Conservation (phyloP, 1,140 invertebrate species). For the Zaprionus taronus region DNA sequence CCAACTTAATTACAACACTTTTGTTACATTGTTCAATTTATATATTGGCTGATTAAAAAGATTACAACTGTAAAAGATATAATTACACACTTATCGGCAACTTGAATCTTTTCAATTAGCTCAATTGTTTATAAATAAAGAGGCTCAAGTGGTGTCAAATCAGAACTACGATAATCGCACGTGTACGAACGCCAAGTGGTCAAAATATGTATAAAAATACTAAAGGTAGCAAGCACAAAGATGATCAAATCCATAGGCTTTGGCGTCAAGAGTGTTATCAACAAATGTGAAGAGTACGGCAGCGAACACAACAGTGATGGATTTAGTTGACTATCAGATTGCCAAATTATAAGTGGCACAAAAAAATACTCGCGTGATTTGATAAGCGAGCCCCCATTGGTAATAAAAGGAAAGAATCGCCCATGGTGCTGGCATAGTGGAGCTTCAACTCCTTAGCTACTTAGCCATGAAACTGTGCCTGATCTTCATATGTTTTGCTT, state of each 20-base stretch:
- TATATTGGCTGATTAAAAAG: not conserved
- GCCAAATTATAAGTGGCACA: slow-evolving; percentile 59
- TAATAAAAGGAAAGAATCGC: slow-evolving; percentile 53
- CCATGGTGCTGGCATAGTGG: slow-evolving; percentile 32
- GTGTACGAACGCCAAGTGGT: not conserved
- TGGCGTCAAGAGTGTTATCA: slow-evolving; percentile 29
- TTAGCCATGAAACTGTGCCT: slow-evolving; percentile 70
- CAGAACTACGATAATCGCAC: slow-evolving; percentile 15
- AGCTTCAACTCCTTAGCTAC: slow-evolving; percentile 39
- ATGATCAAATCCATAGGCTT: slow-evolving; percentile 14
- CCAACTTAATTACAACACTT: not conserved
- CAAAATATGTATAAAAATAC: slow-evolving; percentile 4
- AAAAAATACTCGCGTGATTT: slow-evolving; percentile 42
- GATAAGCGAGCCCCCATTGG: slow-evolving; percentile 24
- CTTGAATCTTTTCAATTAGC: not conserved
- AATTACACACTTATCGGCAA: slow-evolving; percentile 1
- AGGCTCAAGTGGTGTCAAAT: slow-evolving; percentile 7
- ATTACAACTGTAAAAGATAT: not conserved
- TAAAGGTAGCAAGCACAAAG: not conserved
- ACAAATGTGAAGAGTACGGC: not conserved
- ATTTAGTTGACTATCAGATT: slow-evolving; percentile 45
- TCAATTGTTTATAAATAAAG: slow-evolving; percentile 2
- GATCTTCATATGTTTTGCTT: slow-evolving; percentile 52
- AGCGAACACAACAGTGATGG: not conserved
- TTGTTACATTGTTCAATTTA: not conserved